Base-by-base conservation (phyloP, 1,140 invertebrate species). In the Hestina assimilis region DNA sequence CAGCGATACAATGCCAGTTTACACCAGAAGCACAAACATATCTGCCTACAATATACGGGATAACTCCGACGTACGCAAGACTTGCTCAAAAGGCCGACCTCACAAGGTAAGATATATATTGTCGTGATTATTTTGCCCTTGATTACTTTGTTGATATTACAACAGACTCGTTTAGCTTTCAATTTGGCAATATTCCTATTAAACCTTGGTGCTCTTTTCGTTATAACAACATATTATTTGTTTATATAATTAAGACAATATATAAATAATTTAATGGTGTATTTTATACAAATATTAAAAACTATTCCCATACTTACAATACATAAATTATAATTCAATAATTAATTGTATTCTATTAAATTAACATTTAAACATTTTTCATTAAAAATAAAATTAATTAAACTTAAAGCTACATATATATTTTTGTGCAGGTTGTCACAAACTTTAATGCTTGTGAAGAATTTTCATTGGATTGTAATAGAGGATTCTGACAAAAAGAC, bases 31-130 rank as follows among this genome's bases (percentile, higher is more conserved):
- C 84, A 26, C 63, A 72, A 65, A 77, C 81, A 24, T 84, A 87
- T 61, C 80, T 91, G 54, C 92, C 92, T 9, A 92, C 88, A 26
- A 96, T 97, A 66, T 97, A 96, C 87, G 94, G 95, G 3, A 94
- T 99, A 46, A 99, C 98, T 4, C 98, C 98, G 17, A 99, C 98
- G 0, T 96, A 98, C 84, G 79, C 92, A 9, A 90, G 97, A 40
- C 92, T 94, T 21, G 95, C 96, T 38, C 98, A 99, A 89, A 99
- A 98, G 88, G 97, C 98, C 11, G 98, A 99, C 81, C 89, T 99
- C 6, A 98, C 96, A 33, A 92, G 94, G 93, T 93, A 88, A 78
- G 60, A 59, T 46, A 61, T 33, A 47, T 50, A 69, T 67, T 69
- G 56, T 78, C 77, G 75, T 85, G 79, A 73, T 73, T 7, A 43